Conservation (phyloP, 2,888 invertebrate species). For the Yponomeuta malinellus region DNA sequence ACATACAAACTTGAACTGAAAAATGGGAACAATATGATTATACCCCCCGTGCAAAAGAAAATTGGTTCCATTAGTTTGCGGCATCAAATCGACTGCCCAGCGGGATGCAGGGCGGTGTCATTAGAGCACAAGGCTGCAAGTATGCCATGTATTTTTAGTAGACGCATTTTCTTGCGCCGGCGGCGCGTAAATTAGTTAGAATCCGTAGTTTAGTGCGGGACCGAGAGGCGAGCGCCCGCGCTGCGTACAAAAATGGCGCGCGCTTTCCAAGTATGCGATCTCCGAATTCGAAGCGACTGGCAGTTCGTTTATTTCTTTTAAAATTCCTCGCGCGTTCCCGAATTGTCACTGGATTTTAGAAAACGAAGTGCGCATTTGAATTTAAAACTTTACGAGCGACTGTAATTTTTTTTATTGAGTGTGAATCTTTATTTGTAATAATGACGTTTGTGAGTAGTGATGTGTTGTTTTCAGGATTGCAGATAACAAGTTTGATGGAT, state of each 20-base stretch:
- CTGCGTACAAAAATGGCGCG: slow-evolving; percentile 22
- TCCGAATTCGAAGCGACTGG: neutral
- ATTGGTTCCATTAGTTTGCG: neutral
- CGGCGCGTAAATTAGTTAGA: slow-evolving; percentile 46
- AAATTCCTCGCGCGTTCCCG: neutral
- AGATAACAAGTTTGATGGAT: neutral
- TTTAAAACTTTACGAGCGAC: neutral
- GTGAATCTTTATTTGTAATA: neutral
- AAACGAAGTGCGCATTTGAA: neutral
- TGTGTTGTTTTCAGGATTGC: neutral
- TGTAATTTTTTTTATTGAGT: neutral
- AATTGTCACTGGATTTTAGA: too few relatives aligned
- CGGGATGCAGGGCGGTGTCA: slow-evolving; percentile 11
- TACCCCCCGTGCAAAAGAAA: too few relatives aligned
- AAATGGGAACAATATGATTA: too few relatives aligned
- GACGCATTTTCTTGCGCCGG: slow-evolving; percentile 41
- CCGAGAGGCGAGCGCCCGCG: slow-evolving; percentile 53
- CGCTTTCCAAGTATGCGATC: slow-evolving; percentile 1
- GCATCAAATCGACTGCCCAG: neutral
- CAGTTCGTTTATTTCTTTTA: neutral
- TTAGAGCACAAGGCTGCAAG: neutral
- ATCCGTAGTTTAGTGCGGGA: slow-evolving; percentile 34
- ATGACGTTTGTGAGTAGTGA: neutral
- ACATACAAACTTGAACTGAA: too few relatives aligned
- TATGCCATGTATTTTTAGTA: slow-evolving; percentile 54